Evolutionary conservation across 2,888 invertebrate species (phyloP), one percentile per base, ranked within the genome.

Genomic region (Bedellia somnulentella): DNA sequence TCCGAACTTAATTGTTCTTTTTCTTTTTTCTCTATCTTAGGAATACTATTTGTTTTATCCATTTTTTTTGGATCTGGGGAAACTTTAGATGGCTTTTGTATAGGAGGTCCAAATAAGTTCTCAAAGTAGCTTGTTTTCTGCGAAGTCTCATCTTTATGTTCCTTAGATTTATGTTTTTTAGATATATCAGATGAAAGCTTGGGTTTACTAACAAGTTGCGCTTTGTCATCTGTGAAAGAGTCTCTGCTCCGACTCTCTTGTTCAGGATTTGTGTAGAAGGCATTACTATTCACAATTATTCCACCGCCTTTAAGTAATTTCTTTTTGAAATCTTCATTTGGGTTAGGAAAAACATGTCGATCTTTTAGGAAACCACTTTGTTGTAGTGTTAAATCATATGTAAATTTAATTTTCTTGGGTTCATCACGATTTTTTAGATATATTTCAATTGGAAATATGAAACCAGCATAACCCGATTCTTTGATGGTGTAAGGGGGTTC

Each of bases 381-480:
- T 60, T 90, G 89, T 35, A 97, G 71, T 47, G 84, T 82, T 39
- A 97, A 80, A 62, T 96, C 94, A 76, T 97, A 97, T 31, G 81
- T 78, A 57, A 87, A 87, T 44, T 80, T 78, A 47, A 92, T 85
- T 49, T 87, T 91, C 57, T 89, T 91, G 6, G 93, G 93, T 52
- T 93, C 93, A 58, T 92, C 91, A 56, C 88, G 89, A 59, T 90
- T 94, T 44, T 85, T 89, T 41, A 93, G 78, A 59, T 90, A 87
- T 42, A 97, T 86, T 52, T 95, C 93, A 47, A 97, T 93, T 0
- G 89, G 89, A 35, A 97, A 78, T 27, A 82, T 79, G 59, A 97
- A 97, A 17, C 96, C 93, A 35, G 94, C 96, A 79, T 97, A 97
- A 4, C 97, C 96, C n/a, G 92, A 89, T 59, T 96, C 95, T 45